phyloP scores from a whole-genome alignment of 1,140 invertebrate genomes.

The Drosophila yakuba region DNA sequence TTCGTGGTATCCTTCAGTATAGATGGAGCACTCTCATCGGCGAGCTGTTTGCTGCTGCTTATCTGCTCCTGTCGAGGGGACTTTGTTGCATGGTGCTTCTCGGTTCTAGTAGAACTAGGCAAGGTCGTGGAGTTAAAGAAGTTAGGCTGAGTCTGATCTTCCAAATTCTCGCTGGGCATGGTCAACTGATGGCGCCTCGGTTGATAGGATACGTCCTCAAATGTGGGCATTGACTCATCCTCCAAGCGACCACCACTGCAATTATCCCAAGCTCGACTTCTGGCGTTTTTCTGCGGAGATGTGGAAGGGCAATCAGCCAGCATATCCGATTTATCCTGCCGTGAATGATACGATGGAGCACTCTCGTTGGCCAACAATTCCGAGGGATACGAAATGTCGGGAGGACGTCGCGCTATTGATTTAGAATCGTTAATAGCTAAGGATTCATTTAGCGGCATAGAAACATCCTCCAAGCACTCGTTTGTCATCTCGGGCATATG shows the following conservation, averaged over 20 bases:
- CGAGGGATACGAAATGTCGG: conserved; percentile 18
- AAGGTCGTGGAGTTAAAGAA: not conserved
- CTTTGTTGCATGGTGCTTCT: conserved; percentile 6
- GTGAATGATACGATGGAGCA: conserved; percentile 14
- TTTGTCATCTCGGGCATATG: conserved; percentile 1
- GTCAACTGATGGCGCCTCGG: conserved; percentile 8
- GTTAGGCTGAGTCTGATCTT: conserved; percentile 1
- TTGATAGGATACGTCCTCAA: conserved; percentile 4
- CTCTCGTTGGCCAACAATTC: conserved; percentile 31
- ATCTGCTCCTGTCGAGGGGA: not conserved
- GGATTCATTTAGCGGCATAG: conserved; percentile 14
- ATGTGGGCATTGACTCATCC: conserved; percentile 34
- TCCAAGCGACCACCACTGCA: conserved; percentile 12
- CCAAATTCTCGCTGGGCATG: conserved; percentile 22
- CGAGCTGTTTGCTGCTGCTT: not conserved
- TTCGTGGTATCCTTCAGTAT: conserved; percentile 3
- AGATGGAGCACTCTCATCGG: conserved; percentile 1
- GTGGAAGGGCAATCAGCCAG: not conserved
- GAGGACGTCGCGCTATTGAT: not conserved
- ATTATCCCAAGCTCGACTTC: not conserved
- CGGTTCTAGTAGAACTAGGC: not conserved
- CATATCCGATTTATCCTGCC: not conserved
- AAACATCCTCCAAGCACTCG: conserved; percentile 31
- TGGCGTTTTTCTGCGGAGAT: not conserved
- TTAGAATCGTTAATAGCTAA: not conserved